Evolutionary conservation across 2,113 vertebrate species (phyloP), one percentile per base, ranked within the genome.

Genomic region (Dryoscopus gambensis): DNA sequence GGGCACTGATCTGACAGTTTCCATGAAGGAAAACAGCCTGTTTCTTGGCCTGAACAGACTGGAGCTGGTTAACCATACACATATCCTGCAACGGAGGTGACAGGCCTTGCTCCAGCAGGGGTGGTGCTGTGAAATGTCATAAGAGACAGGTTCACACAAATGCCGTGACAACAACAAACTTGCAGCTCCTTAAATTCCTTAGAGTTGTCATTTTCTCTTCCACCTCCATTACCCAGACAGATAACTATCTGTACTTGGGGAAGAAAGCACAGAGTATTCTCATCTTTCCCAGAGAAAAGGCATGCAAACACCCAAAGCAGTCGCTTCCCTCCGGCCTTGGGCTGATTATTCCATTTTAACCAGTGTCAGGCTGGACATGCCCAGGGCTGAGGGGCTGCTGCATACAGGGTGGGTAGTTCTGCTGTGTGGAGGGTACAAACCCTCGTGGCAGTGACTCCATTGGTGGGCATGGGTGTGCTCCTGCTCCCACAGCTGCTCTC

Each of bases 141-240:
- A 47, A 92, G 47, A 71, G 39, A 52, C 52, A 80, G 24, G 68
- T 81, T 90, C 47, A 28, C 23, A 55, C 68, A 83, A 71, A 40
- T 8, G 17, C 47, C 0, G 7, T 1, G 2, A 40, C 1, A 6
- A 35, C 0, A 5, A 30, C 44, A 71, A 60, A 59, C 39, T 47
- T 46, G 44, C 79, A 84, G 37, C 11, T 86, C 52, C 44, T 63
- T 52, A 62, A 55, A 77, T n/a, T 78, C 30, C 47, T 25, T 11
- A 63, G 60, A 46, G 23, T 3, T 42, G 25, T 28, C 0, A 0
- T 52, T 85, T 88, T 77, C 68, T 70, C 63, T 63, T 55, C 30
- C 24, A 55, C 24, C 11, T 80, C 55, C 35, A 22, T 57, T 76
- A 73, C 5, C 28, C 78, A 73, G 30, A 39, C 22, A 65, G 70